A percentile compares a stretch with the other conserved stretches of the same genome.
Evolutionary conservation across 2,888 invertebrate species (phyloP).

Genomic region (Coenonympha glycerion): DNA sequence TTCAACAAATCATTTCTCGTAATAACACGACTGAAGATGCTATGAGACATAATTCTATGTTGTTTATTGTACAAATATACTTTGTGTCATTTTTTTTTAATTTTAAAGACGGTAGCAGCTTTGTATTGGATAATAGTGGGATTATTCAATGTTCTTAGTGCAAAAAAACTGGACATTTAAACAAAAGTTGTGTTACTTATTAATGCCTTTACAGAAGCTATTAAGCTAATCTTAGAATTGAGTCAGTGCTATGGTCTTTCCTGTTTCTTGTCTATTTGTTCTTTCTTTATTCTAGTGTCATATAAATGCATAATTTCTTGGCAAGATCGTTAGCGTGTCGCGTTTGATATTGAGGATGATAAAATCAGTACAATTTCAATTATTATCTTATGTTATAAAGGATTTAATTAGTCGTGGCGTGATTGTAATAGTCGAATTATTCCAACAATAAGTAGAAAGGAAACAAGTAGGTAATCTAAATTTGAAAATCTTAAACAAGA

Average conservation of each 20-base stretch:
- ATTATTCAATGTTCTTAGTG: background rate
- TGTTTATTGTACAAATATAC: slow-evolving; percentile 20
- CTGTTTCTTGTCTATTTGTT: too few relatives aligned
- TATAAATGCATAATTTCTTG: too few relatives aligned
- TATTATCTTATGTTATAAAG: too few relatives aligned
- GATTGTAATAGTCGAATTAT: too few relatives aligned
- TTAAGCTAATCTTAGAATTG: too few relatives aligned
- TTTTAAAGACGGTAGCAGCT: slow-evolving; percentile 12
- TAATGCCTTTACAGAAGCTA: too few relatives aligned
- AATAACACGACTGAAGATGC: slow-evolving; percentile 24
- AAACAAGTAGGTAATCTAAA: too few relatives aligned
- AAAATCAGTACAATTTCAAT: too few relatives aligned
- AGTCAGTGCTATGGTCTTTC: too few relatives aligned
- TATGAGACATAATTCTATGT: slow-evolving; percentile 17
- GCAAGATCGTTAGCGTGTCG: slow-evolving; percentile 20
- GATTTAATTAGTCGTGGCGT: too few relatives aligned
- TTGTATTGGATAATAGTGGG: background rate
- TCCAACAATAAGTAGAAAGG: too few relatives aligned
- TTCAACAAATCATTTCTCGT: slow-evolving; percentile 29
- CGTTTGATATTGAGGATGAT: slow-evolving; percentile 23
- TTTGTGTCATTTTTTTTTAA: slow-evolving; percentile 7
- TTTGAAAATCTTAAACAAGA: too few relatives aligned
- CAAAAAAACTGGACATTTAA: background rate
- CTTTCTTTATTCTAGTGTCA: background rate
- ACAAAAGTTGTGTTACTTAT: background rate